These are phyloP conservation scores for Limnephilus rhombicus DNA, from an alignment of 2,888 invertebrate species.

Conservation along the genomic window DNA sequence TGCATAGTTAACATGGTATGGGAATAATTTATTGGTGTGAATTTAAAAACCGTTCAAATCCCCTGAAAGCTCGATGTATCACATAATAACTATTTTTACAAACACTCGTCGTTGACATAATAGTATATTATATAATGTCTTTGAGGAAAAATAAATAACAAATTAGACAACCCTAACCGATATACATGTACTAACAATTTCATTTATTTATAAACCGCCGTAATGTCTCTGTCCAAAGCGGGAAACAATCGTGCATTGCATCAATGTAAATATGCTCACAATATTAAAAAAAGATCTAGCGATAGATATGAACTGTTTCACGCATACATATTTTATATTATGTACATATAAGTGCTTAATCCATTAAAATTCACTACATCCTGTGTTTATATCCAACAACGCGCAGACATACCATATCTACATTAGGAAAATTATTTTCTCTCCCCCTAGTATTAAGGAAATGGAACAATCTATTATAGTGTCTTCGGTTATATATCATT, in stretches of 20 bases:
- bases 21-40: neutral
- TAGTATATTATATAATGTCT: neutral
- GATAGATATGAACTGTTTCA: neutral
- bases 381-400: neutral
- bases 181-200: neutral
- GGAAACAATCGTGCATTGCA: neutral
- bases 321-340: neutral
- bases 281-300: neutral
- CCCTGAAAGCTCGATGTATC: neutral
- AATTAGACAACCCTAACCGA: neutral
- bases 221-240: neutral
- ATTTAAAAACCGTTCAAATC: neutral
- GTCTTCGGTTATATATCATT: neutral
- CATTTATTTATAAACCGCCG: neutral
- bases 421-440: neutral
- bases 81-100: neutral
- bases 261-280: neutral
- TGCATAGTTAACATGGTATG: neutral
- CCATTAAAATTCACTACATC: neutral
- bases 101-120: too few relatives aligned
- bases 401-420: neutral
- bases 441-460: neutral
- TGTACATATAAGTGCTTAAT: neutral
- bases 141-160: neutral
- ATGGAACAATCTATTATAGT: neutral